Percentiles rank a stretch among this genome's conserved stretches.
Conservation (phyloP, 1,140 invertebrate species). For the Drosophila pandora region DNA sequence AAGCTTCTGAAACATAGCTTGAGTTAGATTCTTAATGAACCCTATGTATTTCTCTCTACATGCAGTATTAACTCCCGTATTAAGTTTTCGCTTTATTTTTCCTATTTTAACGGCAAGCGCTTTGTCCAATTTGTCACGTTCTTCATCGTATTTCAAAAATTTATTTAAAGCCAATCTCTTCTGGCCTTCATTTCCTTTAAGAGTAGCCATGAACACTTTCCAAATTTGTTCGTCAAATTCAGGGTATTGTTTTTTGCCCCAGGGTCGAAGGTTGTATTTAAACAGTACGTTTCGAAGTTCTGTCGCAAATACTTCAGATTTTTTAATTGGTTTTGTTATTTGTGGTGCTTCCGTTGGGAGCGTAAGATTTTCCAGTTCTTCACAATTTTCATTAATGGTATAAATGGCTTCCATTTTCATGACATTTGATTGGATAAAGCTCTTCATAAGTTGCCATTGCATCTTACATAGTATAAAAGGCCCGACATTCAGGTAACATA, state of each 20-base stretch:
- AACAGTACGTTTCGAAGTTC: neutral
- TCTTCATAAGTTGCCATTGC: neutral
- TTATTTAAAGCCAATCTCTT: neutral
- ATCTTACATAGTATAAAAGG: neutral
- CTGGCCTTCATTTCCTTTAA: neutral
- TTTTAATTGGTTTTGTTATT: neutral
- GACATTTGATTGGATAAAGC: neutral
- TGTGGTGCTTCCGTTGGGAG: neutral
- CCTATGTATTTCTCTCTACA: neutral
- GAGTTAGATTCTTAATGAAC: neutral
- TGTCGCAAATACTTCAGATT: neutral
- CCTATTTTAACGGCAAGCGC: neutral
- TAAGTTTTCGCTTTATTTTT: neutral
- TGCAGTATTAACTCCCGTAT: neutral
- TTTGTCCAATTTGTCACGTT: constrained; percentile 2
- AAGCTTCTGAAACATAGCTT: neutral
- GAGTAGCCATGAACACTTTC: constrained; percentile 2
- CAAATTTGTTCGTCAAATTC: constrained; percentile 13
- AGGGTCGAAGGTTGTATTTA: neutral
- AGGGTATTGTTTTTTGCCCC: neutral
- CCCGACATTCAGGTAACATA: neutral
- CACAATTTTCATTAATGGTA: neutral
- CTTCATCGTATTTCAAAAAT: neutral
- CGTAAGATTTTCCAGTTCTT: neutral
- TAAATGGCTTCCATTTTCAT: constrained; percentile 4